Evolutionary conservation across 2,113 vertebrate genomes (phyloP), one percentile per base, ranked within the genome.

Genomic region (Syngnathus floridae): DNA sequence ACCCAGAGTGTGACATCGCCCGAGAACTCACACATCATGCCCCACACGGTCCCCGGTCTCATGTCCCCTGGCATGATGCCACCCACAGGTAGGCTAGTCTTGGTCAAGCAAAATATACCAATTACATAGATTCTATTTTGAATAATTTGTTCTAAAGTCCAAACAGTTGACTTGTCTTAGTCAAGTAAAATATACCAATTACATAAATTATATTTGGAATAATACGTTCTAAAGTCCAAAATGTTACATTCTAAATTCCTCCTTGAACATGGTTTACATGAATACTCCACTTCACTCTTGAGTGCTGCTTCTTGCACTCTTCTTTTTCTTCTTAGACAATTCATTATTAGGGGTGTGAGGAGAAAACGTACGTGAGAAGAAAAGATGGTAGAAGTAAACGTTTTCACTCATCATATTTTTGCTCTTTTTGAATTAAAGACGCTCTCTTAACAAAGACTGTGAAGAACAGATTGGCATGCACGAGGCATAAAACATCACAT

Each of bases 51-150:
- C 82, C 97, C 97, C 0, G 97, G 97, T 70, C 95, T 99, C 79
- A 98, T 99, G 95, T 99, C 97, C 82, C 97, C 96, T 57, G 96
- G 97, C 89, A 99, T 98, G 90, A 98, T 99, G 75, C 95, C 97
- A 65, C 92, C 95, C 86, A 96, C 97, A 98, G 97, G 97, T 99
- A 94, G 21, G 59, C 26, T 35, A 1, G 22, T 14, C 22, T 13
- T 31, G 21, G 49, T 0, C 51, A 54, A 56, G 11, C 21, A 55
- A 16, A 55, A 55, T 35, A 55, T 35, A 0, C 26, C 26, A 56
- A 35, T 56, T 16, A 17, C 26, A 56, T 35, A 16, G 35, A 35
- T 56, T 26, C 6, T 54, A 54, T 54, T 54, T 54, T 10, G 22
- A 54, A 54, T 54, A 12, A 54, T 54, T 31, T 31, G 26, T 31